Percentiles rank a stretch among this genome's conserved stretches.
These are phyloP conservation scores for Sebastes schlegelii DNA, from an alignment of 2,113 vertebrate species.

Conservation along the genomic window DNA sequence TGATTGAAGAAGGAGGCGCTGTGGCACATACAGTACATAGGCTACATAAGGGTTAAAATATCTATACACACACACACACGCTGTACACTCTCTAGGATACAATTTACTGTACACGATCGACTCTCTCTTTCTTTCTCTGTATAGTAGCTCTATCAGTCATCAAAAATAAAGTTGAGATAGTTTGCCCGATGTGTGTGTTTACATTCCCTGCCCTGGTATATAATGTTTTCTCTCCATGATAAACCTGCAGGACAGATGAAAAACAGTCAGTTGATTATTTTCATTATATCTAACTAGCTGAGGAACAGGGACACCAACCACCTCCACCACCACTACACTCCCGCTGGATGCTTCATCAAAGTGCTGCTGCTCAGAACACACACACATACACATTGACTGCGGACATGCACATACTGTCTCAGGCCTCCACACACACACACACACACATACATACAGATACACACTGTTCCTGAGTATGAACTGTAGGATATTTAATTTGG, in stretches of 20 bases:
- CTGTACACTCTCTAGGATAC: constrained; percentile 74
- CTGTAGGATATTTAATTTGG: constrained; percentile 64
- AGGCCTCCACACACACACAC: constrained; percentile 26
- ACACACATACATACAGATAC: constrained; percentile 36
- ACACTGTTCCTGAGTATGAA: constrained; percentile 80
- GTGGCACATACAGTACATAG: constrained; percentile 77
- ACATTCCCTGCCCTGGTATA: constrained; percentile 71
- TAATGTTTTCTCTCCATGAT: constrained; percentile 47
- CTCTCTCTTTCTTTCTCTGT: constrained; percentile 62
- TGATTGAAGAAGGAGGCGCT: constrained; percentile 77
- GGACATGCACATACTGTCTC: constrained; percentile 37
- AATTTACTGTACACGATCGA: constrained; percentile 73
- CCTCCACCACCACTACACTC: constrained; percentile 23
- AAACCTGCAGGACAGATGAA: constrained; percentile 52
- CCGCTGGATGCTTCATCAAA: constrained; percentile 68
- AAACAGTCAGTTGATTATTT: constrained; percentile 69
- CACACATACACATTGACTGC: constrained; percentile 47
- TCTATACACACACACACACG: constrained; percentile 65
- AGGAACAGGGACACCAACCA: constrained; percentile 39
- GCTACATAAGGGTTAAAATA: constrained; percentile 73
- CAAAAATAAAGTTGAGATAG: constrained; percentile 76
- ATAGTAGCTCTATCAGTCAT: constrained; percentile 75
- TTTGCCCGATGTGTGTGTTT: constrained; percentile 68
- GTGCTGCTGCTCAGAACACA: constrained; percentile 78
- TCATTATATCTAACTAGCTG: constrained; percentile 35